Evolutionary conservation across 1,140 invertebrate genomes (phyloP), one percentile per base, ranked within the genome.

Genomic region (Rhopalosiphum maidis): DNA sequence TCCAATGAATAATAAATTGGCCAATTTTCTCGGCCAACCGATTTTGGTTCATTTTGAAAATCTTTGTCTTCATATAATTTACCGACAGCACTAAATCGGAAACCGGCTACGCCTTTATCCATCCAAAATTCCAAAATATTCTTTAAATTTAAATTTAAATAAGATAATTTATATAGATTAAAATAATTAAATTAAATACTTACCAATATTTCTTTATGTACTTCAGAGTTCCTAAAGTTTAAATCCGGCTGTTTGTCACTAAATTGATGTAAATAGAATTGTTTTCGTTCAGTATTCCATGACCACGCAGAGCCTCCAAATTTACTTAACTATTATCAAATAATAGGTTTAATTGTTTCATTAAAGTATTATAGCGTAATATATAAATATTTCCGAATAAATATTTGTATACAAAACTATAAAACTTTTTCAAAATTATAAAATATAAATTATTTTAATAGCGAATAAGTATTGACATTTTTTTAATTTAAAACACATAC

Each of bases 211-310:
- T 92, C 94, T 55, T 93, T 43, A 30, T 83, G 54, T 0, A 94
- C 91, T 5, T 68, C 86, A 1, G 55, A 8, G 46, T 51, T 94
- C 6, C 94, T 85, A 3, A 90, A 97, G 95, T 98, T 98, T 0
- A 98, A 95, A 94, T 98, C 97, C 0, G 97, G 97, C 94, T 98
- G 97, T 83, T 96, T 96, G 86, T 95, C 95, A 0, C 96, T 95
- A 94, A 97, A 97, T 94, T 97, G 96, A 95, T 98, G 97, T 1
- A 97, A 95, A 94, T 98, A 98, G 94, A 96, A 98, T 95, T 97
- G 96, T 68, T 96, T 95, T 35, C 97, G 95, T 82, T 95, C 94
- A 48, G 96, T 95, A 94, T 96, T 96, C 95, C 96, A 98, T 94
- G 96, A 95, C 97, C 97, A 98, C 23, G 97, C 97, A 90, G 96